Conservation (phyloP, 2,113 vertebrate genomes). For the Nothoprocta pentlandii region DNA sequence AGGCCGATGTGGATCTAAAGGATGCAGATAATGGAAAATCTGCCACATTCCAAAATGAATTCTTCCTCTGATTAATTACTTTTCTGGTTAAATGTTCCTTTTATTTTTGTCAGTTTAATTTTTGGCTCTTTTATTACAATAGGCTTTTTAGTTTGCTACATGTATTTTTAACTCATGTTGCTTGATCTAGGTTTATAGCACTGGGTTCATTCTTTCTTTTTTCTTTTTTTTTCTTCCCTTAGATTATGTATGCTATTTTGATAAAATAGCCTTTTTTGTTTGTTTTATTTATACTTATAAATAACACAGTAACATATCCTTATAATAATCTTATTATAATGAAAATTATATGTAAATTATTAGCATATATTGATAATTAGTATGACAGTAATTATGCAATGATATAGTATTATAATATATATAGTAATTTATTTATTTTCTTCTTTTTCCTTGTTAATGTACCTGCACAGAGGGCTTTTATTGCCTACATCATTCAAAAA, state of each 20-base stretch:
- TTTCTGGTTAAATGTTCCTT: background rate
- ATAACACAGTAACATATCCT: background rate
- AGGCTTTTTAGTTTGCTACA: background rate
- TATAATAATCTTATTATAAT: background rate
- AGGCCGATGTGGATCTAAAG: background rate
- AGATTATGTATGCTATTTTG: background rate
- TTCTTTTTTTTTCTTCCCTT: background rate
- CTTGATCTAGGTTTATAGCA: background rate
- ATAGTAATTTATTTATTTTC: background rate
- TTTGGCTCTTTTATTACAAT: background rate
- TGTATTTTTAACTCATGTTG: background rate
- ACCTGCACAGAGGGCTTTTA: background rate
- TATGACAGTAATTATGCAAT: background rate
- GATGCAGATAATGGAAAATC: background rate
- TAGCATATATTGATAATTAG: background rate
- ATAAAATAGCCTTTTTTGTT: background rate
- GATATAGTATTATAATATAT: no score
- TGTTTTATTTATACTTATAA: background rate
- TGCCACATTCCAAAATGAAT: background rate
- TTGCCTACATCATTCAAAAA: background rate
- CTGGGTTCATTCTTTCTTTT: background rate
- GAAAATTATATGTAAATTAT: background rate
- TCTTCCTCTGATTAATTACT: slow-evolving; percentile 1
- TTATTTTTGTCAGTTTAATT: background rate
- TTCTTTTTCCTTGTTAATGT: background rate